A percentile compares a stretch with the other conserved stretches of the same genome.
Evolutionary conservation across 2,113 vertebrate species (phyloP).

Genomic region (Upupa epops): DNA sequence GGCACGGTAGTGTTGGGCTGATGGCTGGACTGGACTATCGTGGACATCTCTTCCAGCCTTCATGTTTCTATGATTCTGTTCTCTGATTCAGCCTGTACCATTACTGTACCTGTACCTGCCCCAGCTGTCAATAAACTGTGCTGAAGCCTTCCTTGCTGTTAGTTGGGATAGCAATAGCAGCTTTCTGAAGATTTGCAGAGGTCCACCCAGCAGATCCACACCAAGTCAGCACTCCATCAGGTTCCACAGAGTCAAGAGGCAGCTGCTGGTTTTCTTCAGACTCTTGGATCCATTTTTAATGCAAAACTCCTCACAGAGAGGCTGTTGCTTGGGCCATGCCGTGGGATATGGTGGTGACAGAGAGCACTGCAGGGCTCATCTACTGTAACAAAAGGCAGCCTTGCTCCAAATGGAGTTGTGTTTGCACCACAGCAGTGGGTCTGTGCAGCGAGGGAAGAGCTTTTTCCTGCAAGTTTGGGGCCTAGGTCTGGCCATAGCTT

Average conservation of each 20-base stretch:
- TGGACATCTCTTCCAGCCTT: too few species aligned
- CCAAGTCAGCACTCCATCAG: neutral
- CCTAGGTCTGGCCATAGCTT: neutral
- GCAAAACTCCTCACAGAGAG: neutral
- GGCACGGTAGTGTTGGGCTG: too few species aligned
- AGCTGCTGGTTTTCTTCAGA: neutral
- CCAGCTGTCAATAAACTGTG: neutral
- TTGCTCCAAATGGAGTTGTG: neutral
- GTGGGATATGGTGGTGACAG: neutral
- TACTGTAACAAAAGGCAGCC: rapidly evolving
- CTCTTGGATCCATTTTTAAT: neutral
- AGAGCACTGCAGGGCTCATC: neutral
- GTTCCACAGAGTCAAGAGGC: neutral
- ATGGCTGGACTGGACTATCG: too few species aligned
- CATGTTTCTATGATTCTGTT: too few species aligned
- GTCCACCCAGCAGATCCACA: neutral
- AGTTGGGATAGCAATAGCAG: neutral
- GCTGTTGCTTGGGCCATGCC: neutral
- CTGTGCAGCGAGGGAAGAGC: rapidly evolving
- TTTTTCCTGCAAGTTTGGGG: neutral
- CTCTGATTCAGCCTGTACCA: neutral
- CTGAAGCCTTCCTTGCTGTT: neutral
- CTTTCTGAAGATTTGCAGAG: neutral
- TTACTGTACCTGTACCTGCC: too few species aligned
- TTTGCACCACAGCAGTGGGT: neutral